These are phyloP conservation scores for Ridgeia piscesae DNA, from an alignment of 1,140 invertebrate species.

Conservation along the genomic window DNA sequence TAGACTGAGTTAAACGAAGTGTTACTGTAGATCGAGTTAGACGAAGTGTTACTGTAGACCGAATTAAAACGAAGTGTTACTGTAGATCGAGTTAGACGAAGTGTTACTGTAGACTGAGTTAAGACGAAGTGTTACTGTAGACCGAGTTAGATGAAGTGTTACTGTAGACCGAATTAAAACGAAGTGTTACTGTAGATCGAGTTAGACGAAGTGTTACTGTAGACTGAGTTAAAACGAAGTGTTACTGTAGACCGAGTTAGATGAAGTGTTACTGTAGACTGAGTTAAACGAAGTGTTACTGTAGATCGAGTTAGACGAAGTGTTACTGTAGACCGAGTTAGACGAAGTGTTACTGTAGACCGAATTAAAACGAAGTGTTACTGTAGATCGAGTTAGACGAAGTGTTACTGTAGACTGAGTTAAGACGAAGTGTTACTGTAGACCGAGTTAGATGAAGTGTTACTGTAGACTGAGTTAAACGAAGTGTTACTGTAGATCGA, in stretches of 20 bases:
- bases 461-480: background rate
- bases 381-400: background rate
- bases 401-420: background rate
- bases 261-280: no score
- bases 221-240: background rate
- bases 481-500: no score
- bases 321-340: no score
- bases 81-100: background rate
- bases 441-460: background rate
- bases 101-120: background rate
- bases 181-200: no score
- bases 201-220: background rate
- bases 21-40: no score
- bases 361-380: no score
- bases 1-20: background rate
- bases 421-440: no score
- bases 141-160: background rate
- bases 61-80: no score
- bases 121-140: no score
- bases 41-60: background rate
- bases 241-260: background rate
- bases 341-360: background rate
- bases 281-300: background rate
- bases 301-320: background rate
- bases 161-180: background rate